A percentile compares a stretch with the other conserved stretches of the same genome.
Conservation (phyloP, 2,888 invertebrate genomes). For the Anodontia alba region DNA sequence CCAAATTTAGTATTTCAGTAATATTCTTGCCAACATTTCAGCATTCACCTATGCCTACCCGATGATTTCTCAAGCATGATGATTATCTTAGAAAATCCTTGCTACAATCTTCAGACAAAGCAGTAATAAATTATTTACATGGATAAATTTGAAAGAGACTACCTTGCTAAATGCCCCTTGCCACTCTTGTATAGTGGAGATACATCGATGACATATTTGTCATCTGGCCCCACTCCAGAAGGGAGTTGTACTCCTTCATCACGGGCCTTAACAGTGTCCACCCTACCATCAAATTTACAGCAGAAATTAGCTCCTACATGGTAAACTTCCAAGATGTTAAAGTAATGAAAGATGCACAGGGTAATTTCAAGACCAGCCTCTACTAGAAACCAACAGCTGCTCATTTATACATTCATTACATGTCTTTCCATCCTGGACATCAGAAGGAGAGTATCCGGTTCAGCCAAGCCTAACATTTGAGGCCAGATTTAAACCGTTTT, state of each 20-base stretch:
- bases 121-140: background rate
- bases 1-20: too few species aligned
- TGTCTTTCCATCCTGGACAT: background rate
- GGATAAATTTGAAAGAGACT: background rate
- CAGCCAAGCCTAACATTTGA: too few species aligned
- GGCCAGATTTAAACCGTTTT: too few species aligned
- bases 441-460: too few species aligned
- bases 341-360: background rate
- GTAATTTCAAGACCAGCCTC: background rate
- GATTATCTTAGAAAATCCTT: too few species aligned
- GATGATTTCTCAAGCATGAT: too few species aligned
- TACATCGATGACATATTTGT: background rate
- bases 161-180: background rate
- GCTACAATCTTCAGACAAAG: too few species aligned
- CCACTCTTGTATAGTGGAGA: background rate
- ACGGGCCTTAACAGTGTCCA: too few species aligned
- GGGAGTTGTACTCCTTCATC: constrained; percentile 4
- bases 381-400: background rate
- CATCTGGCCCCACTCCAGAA: background rate
- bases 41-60: too few species aligned
- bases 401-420: background rate
- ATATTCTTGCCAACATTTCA: too few species aligned
- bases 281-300: too few species aligned
- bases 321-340: background rate
- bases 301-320: too few species aligned